Evolutionary conservation across 2,113 vertebrate genomes (phyloP).

Genomic region (Puma concolor): DNA sequence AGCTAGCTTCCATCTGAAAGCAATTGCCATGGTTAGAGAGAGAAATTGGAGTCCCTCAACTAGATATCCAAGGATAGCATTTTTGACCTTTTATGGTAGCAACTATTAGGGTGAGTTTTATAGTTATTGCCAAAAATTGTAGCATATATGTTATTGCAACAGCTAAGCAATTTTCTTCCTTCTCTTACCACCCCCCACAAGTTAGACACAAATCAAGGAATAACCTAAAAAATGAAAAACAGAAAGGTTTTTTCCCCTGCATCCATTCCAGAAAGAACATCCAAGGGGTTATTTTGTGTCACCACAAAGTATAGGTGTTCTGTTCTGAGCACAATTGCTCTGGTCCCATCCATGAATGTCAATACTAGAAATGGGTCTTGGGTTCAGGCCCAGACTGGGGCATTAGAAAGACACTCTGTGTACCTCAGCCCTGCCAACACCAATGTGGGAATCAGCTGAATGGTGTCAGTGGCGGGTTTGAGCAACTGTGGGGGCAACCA

Average conservation of each 20-base stretch:
- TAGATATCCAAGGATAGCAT: neutral
- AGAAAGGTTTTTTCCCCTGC: neutral
- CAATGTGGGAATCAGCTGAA: neutral
- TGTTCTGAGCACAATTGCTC: neutral
- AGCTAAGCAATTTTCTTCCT: neutral
- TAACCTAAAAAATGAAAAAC: neutral
- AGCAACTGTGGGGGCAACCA: neutral
- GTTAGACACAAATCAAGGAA: slow-evolving; percentile 46
- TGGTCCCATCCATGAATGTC: neutral
- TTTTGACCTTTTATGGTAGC: neutral
- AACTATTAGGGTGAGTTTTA: neutral
- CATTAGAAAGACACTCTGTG: neutral
- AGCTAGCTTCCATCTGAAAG: slow-evolving; percentile 34
- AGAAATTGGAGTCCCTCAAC: neutral
- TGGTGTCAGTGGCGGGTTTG: too few species aligned
- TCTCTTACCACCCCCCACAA: neutral
- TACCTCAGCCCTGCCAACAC: neutral
- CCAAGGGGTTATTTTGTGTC: neutral
- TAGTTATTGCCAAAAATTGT: neutral
- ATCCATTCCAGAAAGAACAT: slow-evolving; percentile 19
- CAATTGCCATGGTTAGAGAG: neutral
- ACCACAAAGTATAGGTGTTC: neutral
- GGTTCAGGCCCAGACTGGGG: neutral
- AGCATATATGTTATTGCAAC: neutral
- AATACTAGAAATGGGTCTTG: neutral